Percentiles rank a stretch among this genome's conserved stretches.
phyloP scores from a whole-genome alignment of 2,797 vertebrate species.

The Zalophus californianus region DNA sequence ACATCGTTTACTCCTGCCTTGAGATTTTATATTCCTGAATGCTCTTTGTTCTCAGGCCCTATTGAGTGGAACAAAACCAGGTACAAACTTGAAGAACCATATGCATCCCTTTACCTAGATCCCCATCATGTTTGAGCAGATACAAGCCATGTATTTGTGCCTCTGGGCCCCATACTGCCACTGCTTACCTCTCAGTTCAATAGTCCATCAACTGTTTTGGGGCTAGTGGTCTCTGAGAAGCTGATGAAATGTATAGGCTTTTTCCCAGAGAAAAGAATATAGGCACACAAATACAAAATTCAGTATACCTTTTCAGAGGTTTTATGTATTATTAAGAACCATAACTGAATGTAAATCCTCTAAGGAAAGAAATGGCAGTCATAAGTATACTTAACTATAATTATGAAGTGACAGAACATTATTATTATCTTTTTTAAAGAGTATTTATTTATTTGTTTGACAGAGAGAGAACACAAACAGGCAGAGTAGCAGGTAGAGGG shows the following conservation, averaged over 20 bases:
- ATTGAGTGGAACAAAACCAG: neutral
- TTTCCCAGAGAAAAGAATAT: neutral
- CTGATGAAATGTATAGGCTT: neutral
- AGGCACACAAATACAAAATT: neutral
- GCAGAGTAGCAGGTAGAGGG: no score
- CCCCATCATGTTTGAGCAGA: neutral
- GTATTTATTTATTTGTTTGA: no score
- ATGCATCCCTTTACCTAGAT: neutral
- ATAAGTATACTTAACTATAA: neutral
- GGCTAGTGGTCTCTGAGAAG: neutral
- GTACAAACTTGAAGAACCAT: neutral
- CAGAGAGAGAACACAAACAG: no score
- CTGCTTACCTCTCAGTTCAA: neutral
- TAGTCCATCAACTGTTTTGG: neutral
- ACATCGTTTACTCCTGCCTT: no score
- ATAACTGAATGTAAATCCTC: neutral
- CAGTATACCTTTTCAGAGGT: neutral
- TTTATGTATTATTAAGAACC: neutral
- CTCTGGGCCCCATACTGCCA: neutral
- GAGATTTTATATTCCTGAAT: neutral
- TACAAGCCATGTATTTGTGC: neutral
- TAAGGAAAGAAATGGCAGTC: neutral
- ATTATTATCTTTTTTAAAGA: neutral
- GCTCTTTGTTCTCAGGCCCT: neutral
- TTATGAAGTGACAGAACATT: neutral